Base-by-base conservation (phyloP, 2,888 invertebrate genomes). In the Ennomos erosarius region DNA sequence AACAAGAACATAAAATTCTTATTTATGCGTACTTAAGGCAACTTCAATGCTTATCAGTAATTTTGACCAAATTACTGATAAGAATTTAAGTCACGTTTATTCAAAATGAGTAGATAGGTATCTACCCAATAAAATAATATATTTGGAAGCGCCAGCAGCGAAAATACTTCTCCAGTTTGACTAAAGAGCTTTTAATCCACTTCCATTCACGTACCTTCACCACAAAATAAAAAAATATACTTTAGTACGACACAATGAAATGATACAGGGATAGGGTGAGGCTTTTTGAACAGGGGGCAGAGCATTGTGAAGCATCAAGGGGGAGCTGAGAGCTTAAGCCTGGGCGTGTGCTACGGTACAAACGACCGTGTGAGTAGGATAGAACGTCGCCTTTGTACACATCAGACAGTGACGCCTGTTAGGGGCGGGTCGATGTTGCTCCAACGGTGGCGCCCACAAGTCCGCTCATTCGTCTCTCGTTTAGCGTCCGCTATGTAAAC, bases 401-500 rank as follows among this genome's bases (percentile, higher is more conserved):
- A 51, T 11, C 65, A 64, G 76, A 84, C 68, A 63, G 75, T 69
- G 81, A 75, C 64, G 56, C 50, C 36, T 53, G 52, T 46, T 43
- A 64, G 67, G 69, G 88, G 87, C 84, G 86, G 85, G 68, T 78
- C 77, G 43, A 62, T 54, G 65, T 67, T 59, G 68, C 65, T 65
- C 64, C 58, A 64, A 55, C 74, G 81, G 78, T 67, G 70, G 82
- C 82, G 84, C 89, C 86, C 84, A 83, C 87, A 75, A 77, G 80
- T 78, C 81, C 81, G 82, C 87, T 90, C 87, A 88, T 90, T 90
- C 90, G 90, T 83, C 88, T 93, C 88, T 85, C 85, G 87, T 79
- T 85, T 88, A 86, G 87, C 88, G 88, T 82, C 88, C 90, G 91
- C 94, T 96, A 95, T 95, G 96, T 96, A 96, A 96, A 96, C 96